Conservation (phyloP, 2,888 invertebrate genomes). For the Harpagoxenus sublaevis region DNA sequence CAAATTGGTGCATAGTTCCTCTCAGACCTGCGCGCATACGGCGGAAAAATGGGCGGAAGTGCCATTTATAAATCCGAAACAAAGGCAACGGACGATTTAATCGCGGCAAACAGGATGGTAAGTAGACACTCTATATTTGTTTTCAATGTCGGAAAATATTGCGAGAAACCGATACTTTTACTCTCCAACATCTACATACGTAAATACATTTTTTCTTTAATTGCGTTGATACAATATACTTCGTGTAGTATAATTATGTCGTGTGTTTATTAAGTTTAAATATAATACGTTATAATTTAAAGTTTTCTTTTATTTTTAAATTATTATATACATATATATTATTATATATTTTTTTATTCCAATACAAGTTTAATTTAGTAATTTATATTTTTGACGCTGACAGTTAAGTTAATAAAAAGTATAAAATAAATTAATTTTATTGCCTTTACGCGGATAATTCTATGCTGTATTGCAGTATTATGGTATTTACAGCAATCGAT, state of each 20-base stretch:
- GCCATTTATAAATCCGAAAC: constrained; percentile 56
- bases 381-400: background rate
- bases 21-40: background rate
- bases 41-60: constrained; percentile 59
- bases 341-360: background rate
- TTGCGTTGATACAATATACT: background rate
- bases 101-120: constrained; percentile 14
- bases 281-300: background rate
- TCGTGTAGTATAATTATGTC: background rate
- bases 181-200: background rate
- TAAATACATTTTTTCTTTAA: background rate
- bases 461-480: background rate
- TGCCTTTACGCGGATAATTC: background rate
- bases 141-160: constrained; percentile 14
- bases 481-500: background rate
- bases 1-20: constrained; percentile 59
- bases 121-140: constrained; percentile 15
- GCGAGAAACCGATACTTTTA: constrained; percentile 13
- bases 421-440: background rate
- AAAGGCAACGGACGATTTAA: constrained; percentile 52
- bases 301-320: background rate
- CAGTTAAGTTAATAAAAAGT: background rate
- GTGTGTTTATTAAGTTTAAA: background rate
- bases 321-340: background rate
- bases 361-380: background rate